Base-by-base conservation (phyloP, 2,113 vertebrate genomes). In the Limanda limanda region DNA sequence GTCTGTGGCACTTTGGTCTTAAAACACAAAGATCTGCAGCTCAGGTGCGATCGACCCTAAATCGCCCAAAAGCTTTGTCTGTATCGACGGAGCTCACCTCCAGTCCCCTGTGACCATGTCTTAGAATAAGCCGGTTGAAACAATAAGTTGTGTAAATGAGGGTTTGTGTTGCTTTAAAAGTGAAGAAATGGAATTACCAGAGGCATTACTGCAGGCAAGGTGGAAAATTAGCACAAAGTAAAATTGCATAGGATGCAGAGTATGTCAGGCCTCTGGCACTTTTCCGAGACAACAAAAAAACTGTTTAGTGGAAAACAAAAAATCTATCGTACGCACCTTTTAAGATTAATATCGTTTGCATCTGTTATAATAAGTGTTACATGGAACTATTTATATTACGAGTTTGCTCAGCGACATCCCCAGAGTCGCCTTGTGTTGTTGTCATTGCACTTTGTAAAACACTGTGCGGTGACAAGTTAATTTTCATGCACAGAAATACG, bases 121-220 rank as follows among this genome's bases (percentile, higher is more conserved):
- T 27, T 35, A 4, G 12, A 63, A 52, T 20, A 45, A 12, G 2
- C n/a, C 17, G 35, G 18, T 20, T 23, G 45, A 58, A 35, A 35
- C 9, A 72, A 52, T 67, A 57, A 74, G 64, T n/a, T 4, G 20
- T 40, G 3, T 48, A 42, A 31, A 63, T 74, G 24, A 47, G 51
- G 54, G 42, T 25, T 40, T 65, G 31, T 55, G 52, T 63, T 70
- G 14, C 21, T 47, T 31, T 67, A 56, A 62, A 64, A 24, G 27
- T 60, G n/a, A 24, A 17, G 21, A 69, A 69, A 37, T 3, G 1
- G 37, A 73, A 45, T 70, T 21, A 80, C 52, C 14, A 0, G 59
- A 69, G 69, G 70, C 70, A 21, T 73, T 1, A 69, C 52, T 69
- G 8, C n/a, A 63, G 62, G 67, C 61, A 24, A 64, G 20, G 51